Conservation (phyloP, 2,888 invertebrate species). For the Cheilosia grossa region DNA sequence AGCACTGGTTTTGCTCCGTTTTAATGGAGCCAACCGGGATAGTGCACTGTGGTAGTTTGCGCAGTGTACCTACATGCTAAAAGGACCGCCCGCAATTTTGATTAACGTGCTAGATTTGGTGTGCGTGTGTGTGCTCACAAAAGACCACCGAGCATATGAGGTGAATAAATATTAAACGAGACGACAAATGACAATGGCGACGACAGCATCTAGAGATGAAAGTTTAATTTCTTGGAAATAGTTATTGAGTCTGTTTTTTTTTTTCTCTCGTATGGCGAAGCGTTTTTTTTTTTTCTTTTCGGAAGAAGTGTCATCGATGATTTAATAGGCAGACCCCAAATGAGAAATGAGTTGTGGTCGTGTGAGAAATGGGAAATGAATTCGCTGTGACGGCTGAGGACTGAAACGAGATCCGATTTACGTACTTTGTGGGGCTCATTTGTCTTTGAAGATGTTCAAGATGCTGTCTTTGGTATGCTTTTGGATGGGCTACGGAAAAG, state of each 20-base stretch:
- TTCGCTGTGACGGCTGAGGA: constrained; percentile 53
- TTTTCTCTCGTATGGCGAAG: not conserved
- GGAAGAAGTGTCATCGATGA: constrained; percentile 54
- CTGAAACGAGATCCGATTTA: constrained; percentile 30
- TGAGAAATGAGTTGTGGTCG: constrained; percentile 5
- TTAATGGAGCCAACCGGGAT: not conserved
- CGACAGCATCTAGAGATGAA: constrained; percentile 64
- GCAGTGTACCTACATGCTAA: not conserved
- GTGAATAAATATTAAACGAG: constrained; percentile 41
- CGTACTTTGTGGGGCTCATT: constrained; percentile 21
- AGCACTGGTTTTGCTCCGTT: constrained; percentile 18
- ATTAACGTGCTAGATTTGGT: constrained; percentile 64
- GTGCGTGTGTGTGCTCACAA: constrained; percentile 7
- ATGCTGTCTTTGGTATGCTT: not conserved
- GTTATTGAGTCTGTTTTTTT: constrained; percentile 31
- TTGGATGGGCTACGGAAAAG: not conserved
- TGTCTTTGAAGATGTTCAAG: constrained; percentile 4
- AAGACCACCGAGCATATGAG: constrained; percentile 38
- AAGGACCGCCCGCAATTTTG: constrained; percentile 66
- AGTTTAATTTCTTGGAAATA: constrained; percentile 70
- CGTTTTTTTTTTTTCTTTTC: not conserved
- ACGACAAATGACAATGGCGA: constrained; percentile 26
- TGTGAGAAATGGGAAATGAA: constrained; percentile 62
- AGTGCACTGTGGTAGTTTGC: constrained; percentile 6
- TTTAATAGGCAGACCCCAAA: constrained; percentile 44